These are phyloP conservation scores for Dryobotodes eremita DNA, from an alignment of 2,888 invertebrate species.

Conservation along the genomic window DNA sequence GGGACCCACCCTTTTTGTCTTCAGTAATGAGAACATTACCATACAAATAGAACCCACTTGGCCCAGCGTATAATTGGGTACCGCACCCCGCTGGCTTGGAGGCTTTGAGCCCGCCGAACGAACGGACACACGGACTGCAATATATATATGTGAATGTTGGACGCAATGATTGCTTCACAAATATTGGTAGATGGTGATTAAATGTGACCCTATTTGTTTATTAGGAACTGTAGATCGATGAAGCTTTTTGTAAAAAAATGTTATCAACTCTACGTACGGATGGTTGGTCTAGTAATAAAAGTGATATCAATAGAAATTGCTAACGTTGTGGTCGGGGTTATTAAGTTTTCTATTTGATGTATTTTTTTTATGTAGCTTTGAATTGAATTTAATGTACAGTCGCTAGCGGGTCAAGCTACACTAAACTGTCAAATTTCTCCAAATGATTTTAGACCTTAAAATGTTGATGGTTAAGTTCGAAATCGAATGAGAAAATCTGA, in stretches of 20 bases:
- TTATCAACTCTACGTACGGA: conserved; percentile 44
- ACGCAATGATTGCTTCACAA: conserved; percentile 79
- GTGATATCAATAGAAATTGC: conserved; percentile 48
- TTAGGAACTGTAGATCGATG: conserved; percentile 66
- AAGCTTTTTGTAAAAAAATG: conserved; percentile 53
- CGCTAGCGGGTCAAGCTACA: too few relatives aligned
- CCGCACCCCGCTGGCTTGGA: conserved; percentile 84
- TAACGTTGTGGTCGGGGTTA: conserved; percentile 21
- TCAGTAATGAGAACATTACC: conserved; percentile 89
- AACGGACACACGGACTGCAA: conserved; percentile 63
- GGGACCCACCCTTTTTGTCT: conserved; percentile 83
- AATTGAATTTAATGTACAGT: conserved; percentile 14
- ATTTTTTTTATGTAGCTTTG: conserved; percentile 3
- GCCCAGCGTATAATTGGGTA: conserved; percentile 85
- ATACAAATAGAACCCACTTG: conserved; percentile 89
- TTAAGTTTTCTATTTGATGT: conserved; percentile 28
- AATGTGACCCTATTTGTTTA: conserved; percentile 74
- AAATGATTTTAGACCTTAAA: too few relatives aligned
- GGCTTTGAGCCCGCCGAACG: conserved; percentile 77
- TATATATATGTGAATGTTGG: conserved; percentile 71
- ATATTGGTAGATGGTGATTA: conserved; percentile 81
- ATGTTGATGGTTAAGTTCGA: too few relatives aligned
- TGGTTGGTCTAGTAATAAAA: conserved; percentile 29
- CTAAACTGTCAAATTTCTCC: too few relatives aligned
- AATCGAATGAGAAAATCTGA: too few relatives aligned